Base-by-base conservation (phyloP, 2,797 vertebrate genomes). In the Danio jaintianensis region DNA sequence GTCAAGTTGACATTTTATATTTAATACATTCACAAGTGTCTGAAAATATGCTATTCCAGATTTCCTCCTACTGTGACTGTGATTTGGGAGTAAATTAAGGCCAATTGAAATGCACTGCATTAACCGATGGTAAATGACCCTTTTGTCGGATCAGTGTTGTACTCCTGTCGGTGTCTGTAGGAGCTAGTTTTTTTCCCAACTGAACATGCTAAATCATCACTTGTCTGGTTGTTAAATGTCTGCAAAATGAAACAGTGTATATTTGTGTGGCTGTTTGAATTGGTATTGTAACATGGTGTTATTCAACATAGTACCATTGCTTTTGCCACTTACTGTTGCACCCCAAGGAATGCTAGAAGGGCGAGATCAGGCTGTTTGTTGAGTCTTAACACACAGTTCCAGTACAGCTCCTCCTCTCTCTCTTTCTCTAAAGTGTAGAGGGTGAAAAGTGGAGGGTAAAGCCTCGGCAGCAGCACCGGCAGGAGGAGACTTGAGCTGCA, bases 291-390 rank as follows among this genome's bases (percentile, higher is more conserved):
- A 43, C 29, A 56, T 5, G 36, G n/a, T 29, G 10, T 6, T 53
- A 53, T 73, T 59, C 45, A 4, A 59, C 13, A 42, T 13, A 4
- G 68, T 76, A 29, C 12, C 56, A 64, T 64, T 36, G 62, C 13
- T 29, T 72, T 61, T 77, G 36, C 55, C 22, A 78, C 94, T 92
- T 86, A 96, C 96, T 48, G 89, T 45, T 95, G 95, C 62, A 96
- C 95, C 18, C 96, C 95, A 42, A 96, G 93, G 66, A 96, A 96
- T 70, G 91, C 90, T 12, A 96, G 88, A 6, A 96, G 93, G 64
- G 95, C 92, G n/a, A 82, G 22, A 36, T 96, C 96, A 0, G 94
- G 88, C 83, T 96, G 96, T 84, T 95, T 96, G 88, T 96, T 96
- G 3, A 96, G 91, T 9, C 93, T 92, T 48, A 95, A 83, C 67